A percentile compares a stretch with the other conserved stretches of the same genome.
Evolutionary conservation across 2,797 vertebrate genomes (phyloP).

Genomic region (Tokudaia tokunoshimensis): DNA sequence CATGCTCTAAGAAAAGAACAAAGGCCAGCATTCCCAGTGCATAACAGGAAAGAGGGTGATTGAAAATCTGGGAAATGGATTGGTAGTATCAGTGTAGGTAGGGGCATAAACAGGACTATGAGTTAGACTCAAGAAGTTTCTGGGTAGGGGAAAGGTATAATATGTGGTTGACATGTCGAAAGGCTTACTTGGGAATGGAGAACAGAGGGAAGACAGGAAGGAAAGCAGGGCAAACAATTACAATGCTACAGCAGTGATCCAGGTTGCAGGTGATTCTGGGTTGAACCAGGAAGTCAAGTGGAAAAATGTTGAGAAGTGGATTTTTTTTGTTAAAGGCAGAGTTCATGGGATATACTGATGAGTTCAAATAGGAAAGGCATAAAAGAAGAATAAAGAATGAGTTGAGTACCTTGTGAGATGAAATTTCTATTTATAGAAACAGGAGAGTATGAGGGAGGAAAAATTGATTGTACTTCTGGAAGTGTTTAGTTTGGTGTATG

Average conservation of each 20-base stretch:
- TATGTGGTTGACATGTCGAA: background rate
- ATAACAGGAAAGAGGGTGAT: background rate
- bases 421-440: constrained; percentile 44
- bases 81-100: background rate
- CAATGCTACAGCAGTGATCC: background rate
- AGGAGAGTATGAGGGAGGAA: constrained; percentile 28
- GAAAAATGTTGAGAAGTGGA: constrained; percentile 29
- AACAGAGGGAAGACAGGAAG: constrained; percentile 40
- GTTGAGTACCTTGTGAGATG: background rate
- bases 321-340: constrained; percentile 45
- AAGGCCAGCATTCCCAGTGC: background rate
- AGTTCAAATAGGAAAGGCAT: background rate
- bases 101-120: background rate
- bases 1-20: constrained; percentile 7
- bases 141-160: background rate
- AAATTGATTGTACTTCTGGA: background rate
- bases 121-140: constrained; percentile 17
- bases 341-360: background rate
- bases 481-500: background rate
- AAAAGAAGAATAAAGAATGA: constrained; percentile 31
- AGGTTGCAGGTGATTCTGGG: background rate
- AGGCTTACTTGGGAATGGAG: background rate
- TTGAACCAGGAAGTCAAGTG: constrained; percentile 20
- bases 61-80: background rate
- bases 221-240: constrained; percentile 3